These are phyloP conservation scores for Bombylius discolor DNA, from an alignment of 2,888 invertebrate species.

Conservation along the genomic window DNA sequence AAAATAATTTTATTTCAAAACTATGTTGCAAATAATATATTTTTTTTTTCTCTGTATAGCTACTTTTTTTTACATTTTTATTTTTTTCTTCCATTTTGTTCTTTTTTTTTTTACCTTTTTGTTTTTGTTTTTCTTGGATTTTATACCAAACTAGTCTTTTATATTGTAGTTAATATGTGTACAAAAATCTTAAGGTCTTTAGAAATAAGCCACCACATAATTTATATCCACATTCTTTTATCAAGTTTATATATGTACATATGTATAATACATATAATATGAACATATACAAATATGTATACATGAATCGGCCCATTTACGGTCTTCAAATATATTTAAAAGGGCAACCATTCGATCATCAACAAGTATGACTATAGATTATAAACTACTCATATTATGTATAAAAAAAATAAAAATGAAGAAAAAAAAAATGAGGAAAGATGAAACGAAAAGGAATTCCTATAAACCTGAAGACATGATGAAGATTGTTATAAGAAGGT, in stretches of 20 bases:
- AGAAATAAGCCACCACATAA: too few relatives aligned
- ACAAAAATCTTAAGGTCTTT: too few relatives aligned
- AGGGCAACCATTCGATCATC: neutral
- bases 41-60: too few relatives aligned
- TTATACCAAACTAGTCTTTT: too few relatives aligned
- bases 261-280: neutral
- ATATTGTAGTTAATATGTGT: too few relatives aligned
- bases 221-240: too few relatives aligned
- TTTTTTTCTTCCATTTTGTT: too few relatives aligned
- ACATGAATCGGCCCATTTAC: neutral
- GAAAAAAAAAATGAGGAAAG: neutral
- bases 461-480: neutral
- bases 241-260: neutral
- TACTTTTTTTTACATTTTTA: too few relatives aligned
- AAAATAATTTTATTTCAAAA: too few relatives aligned
- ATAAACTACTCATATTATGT: neutral
- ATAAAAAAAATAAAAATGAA: neutral
- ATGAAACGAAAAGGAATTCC: neutral
- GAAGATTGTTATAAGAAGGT: neutral
- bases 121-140: too few relatives aligned
- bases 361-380: neutral
- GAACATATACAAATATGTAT: neutral
- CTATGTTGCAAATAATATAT: too few relatives aligned
- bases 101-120: too few relatives aligned
- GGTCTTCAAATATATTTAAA: neutral